phyloP scores from a whole-genome alignment of 2,888 invertebrate species.

The Ormia ochracea region DNA sequence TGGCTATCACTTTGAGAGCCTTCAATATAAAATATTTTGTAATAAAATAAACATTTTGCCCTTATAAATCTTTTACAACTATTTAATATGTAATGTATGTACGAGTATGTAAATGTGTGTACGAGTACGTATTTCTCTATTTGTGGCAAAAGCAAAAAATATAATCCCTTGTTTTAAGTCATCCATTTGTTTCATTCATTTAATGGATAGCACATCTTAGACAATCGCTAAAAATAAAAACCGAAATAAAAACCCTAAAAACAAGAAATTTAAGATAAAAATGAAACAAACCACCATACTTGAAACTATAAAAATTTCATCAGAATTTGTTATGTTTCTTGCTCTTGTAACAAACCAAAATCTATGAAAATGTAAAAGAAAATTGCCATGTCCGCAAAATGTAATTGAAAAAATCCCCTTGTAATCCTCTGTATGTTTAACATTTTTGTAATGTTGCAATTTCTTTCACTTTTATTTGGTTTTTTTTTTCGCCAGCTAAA shows the following conservation, averaged over 20 bases:
- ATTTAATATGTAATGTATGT: conserved; percentile 26
- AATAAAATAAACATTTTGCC: conserved; percentile 26
- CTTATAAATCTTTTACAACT: conserved; percentile 27
- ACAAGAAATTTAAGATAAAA: conserved; percentile 23
- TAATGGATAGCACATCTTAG: conserved; percentile 62
- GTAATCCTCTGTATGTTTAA: conserved; percentile 56
- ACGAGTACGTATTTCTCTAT: background rate
- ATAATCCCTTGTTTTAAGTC: conserved; percentile 59
- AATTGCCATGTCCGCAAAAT: conserved; percentile 62
- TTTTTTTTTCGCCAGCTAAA: conserved; percentile 19
- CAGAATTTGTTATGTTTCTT: conserved; percentile 1
- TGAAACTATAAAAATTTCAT: conserved; percentile 50
- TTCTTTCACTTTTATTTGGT: conserved; percentile 7
- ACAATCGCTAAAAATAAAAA: conserved; percentile 45
- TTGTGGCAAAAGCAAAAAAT: conserved; percentile 28
- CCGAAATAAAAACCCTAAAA: conserved; percentile 11
- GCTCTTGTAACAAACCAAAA: conserved; percentile 26
- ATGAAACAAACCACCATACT: conserved; percentile 36
- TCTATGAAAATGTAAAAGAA: conserved; percentile 45
- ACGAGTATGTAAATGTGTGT: too few relatives aligned
- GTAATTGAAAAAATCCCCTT: conserved; percentile 61
- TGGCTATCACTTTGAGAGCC: background rate
- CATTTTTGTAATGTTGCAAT: conserved; percentile 59
- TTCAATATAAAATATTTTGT: conserved; percentile 12
- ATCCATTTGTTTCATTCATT: conserved; percentile 61